phyloP scores from a whole-genome alignment of 2,113 vertebrate species.

The Peromyscus maniculatus region DNA sequence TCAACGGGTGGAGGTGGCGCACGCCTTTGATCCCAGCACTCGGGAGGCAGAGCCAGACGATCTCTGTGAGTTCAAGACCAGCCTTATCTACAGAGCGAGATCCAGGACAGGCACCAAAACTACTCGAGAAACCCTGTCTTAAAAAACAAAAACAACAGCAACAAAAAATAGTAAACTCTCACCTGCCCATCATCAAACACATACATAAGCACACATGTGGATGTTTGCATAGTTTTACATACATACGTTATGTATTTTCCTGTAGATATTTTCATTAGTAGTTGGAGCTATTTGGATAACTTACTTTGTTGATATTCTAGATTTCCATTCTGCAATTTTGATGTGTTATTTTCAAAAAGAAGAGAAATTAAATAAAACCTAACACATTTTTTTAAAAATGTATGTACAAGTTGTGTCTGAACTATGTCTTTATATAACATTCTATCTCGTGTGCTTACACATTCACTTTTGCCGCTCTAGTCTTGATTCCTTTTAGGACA shows the following conservation, averaged over 20 bases:
- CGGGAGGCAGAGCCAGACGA: no score
- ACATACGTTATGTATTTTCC: not conserved
- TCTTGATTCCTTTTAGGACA: not conserved
- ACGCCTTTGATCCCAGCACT: no score
- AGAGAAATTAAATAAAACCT: conserved; percentile 1
- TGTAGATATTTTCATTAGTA: not conserved
- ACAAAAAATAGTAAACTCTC: not conserved
- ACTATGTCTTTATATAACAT: not conserved
- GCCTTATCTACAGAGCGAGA: no score
- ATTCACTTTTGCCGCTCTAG: not conserved
- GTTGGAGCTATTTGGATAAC: not conserved
- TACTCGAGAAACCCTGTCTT: no score
- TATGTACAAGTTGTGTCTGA: not conserved
- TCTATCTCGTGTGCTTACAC: not conserved
- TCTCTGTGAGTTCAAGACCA: no score
- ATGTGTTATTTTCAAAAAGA: conserved; percentile 17
- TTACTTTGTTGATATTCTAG: not conserved
- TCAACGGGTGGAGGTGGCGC: no score
- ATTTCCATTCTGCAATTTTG: not conserved
- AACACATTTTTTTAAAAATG: not conserved
- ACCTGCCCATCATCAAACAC: not conserved
- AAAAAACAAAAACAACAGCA: no score
- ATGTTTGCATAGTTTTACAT: not conserved
- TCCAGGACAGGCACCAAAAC: no score
- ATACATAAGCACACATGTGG: not conserved